A percentile compares a stretch with the other conserved stretches of the same genome.
Evolutionary conservation across 2,113 vertebrate genomes (phyloP).

Genomic region (Rhinolophus sinicus): DNA sequence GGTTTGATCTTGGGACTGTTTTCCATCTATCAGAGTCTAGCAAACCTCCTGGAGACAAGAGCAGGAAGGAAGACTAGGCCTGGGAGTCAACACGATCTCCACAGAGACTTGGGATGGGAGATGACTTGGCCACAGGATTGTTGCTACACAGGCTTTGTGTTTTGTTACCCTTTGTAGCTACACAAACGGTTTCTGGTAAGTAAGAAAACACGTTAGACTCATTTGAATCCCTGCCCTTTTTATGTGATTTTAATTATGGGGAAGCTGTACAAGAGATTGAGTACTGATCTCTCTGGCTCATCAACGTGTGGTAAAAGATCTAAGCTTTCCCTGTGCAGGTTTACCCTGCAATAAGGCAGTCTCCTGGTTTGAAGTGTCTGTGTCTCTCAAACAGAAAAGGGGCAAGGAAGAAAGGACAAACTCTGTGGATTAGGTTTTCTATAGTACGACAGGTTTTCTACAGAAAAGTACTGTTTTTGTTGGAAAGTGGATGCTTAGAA

Average conservation of each 20-base stretch:
- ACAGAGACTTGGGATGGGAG: background rate
- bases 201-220: background rate
- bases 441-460: background rate
- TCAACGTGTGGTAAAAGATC: background rate
- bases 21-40: background rate
- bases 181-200: conserved; percentile 33
- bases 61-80: background rate
- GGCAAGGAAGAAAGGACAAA: background rate
- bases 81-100: background rate
- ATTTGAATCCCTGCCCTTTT: conserved; percentile 63
- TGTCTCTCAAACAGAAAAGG: background rate
- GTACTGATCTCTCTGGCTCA: background rate
- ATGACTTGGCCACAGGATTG: background rate
- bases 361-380: background rate
- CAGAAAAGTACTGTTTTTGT: background rate
- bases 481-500: background rate
- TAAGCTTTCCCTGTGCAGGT: background rate
- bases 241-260: conserved; percentile 61
- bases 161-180: background rate
- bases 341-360: background rate
- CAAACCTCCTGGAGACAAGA: background rate
- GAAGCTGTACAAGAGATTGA: background rate
- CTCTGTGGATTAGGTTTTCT: background rate
- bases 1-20: background rate
- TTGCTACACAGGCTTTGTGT: conserved; percentile 46